Percentiles rank a stretch among this genome's conserved stretches.
Evolutionary conservation across 2,797 vertebrate species (phyloP).

Genomic region (Silurus lanzhouensis): DNA sequence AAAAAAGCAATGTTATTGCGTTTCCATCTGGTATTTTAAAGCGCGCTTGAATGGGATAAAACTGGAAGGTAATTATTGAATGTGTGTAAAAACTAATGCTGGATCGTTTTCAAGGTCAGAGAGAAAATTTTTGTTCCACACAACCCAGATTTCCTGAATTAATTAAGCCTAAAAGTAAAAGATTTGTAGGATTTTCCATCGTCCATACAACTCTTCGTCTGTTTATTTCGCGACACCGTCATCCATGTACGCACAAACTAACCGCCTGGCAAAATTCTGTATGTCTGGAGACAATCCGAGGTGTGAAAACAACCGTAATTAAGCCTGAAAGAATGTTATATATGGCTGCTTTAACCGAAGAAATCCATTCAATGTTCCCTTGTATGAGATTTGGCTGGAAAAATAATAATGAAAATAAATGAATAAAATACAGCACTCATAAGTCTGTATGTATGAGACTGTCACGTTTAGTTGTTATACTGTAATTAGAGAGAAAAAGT

Average conservation of each 20-base stretch:
- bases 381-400: not conserved
- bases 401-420: not conserved
- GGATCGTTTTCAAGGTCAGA: slow-evolving; percentile 44
- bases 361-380: not conserved
- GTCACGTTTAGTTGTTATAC: not conserved
- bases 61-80: slow-evolving; percentile 49
- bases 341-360: not conserved
- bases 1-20: slow-evolving; percentile 9
- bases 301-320: not conserved
- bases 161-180: not conserved
- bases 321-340: not conserved
- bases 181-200: not conserved
- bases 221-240: not conserved
- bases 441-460: not conserved
- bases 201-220: not conserved
- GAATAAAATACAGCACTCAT: not conserved
- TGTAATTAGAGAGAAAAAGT: slow-evolving; percentile 2
- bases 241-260: too few relatives aligned
- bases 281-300: not conserved
- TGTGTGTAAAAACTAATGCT: slow-evolving; percentile 47
- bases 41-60: slow-evolving; percentile 20
- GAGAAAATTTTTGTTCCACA: not conserved
- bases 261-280: not conserved
- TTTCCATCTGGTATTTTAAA: slow-evolving; percentile 34
- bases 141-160: not conserved